Conservation (phyloP, 2,888 invertebrate species). For the Azorinus chamasolen region DNA sequence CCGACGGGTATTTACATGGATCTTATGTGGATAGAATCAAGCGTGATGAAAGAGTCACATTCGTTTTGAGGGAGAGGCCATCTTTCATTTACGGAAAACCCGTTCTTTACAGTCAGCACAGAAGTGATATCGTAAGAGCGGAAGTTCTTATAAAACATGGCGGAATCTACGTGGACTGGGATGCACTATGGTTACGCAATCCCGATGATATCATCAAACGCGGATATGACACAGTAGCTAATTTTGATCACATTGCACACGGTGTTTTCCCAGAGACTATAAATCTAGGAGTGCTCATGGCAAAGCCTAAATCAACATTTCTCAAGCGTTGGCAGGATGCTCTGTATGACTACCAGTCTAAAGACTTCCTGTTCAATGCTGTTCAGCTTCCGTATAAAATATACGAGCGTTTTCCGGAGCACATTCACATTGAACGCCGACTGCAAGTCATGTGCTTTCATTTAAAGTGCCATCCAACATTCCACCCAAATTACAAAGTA, state of each 20-base stretch:
- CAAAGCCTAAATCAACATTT: constrained; percentile 75
- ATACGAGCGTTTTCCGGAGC: constrained; percentile 80
- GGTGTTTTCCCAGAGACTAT: constrained; percentile 73
- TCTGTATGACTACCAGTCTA: constrained; percentile 65
- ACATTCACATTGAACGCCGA: constrained; percentile 76
- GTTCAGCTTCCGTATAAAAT: constrained; percentile 74
- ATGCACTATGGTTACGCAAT: constrained; percentile 82
- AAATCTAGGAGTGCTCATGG: constrained; percentile 80
- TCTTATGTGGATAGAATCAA: constrained; percentile 75
- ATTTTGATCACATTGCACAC: constrained; percentile 79
- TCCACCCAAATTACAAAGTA: constrained; percentile 73
- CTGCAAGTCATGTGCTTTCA: constrained; percentile 84
- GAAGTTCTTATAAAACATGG: constrained; percentile 83
- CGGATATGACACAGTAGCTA: constrained; percentile 80
- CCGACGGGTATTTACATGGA: constrained; percentile 76
- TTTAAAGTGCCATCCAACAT: constrained; percentile 82
- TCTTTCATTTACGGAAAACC: constrained; percentile 68
- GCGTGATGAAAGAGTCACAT: constrained; percentile 65
- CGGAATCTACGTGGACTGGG: constrained; percentile 85
- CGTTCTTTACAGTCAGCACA: constrained; percentile 77
- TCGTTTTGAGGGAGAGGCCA: constrained; percentile 71
- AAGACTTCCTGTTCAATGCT: constrained; percentile 75
- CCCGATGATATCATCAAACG: constrained; percentile 67
- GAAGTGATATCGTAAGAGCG: constrained; percentile 83
- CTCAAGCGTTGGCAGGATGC: constrained; percentile 72